These are phyloP conservation scores for Heterodera filipjevi DNA, from an alignment of 2,888 invertebrate species.

Conservation along the genomic window DNA sequence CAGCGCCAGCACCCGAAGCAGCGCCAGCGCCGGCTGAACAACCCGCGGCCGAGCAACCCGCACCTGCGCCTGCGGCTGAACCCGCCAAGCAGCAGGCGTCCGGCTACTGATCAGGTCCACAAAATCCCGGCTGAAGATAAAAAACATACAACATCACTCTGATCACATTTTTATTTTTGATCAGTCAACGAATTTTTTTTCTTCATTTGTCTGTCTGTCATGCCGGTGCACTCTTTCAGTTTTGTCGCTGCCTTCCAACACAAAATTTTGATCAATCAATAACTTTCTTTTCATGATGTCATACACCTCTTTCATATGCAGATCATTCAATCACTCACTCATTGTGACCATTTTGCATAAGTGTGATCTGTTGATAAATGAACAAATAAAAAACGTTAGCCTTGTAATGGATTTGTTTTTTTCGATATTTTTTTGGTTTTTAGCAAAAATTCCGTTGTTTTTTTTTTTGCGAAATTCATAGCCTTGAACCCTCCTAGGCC, in stretches of 20 bases:
- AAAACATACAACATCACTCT: background rate
- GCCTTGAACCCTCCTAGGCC: too few relatives aligned
- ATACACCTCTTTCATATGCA: too few relatives aligned
- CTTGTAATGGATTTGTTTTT: too few relatives aligned
- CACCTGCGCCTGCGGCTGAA: conserved; percentile 35
- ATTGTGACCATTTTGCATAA: too few relatives aligned
- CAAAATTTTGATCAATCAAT: conserved; percentile 1
- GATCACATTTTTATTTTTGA: background rate
- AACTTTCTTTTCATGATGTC: background rate
- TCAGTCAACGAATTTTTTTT: background rate
- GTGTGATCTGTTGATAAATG: too few relatives aligned
- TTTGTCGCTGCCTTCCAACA: background rate
- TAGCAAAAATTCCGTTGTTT: too few relatives aligned
- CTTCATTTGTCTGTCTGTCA: background rate
- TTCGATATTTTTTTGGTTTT: too few relatives aligned
- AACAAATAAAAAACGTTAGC: too few relatives aligned
- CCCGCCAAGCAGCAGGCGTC: conserved; percentile 29
- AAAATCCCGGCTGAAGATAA: background rate
- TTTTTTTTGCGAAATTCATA: too few relatives aligned
- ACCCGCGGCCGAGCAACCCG: conserved; percentile 35
- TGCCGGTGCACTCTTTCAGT: background rate
- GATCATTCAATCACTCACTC: too few relatives aligned
- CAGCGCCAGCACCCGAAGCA: conserved; percentile 33
- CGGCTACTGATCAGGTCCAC: conserved; percentile 23
- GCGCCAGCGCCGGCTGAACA: conserved; percentile 36